Base-by-base conservation (phyloP, 2,888 invertebrate genomes). In the Conops quadrifasciatus region DNA sequence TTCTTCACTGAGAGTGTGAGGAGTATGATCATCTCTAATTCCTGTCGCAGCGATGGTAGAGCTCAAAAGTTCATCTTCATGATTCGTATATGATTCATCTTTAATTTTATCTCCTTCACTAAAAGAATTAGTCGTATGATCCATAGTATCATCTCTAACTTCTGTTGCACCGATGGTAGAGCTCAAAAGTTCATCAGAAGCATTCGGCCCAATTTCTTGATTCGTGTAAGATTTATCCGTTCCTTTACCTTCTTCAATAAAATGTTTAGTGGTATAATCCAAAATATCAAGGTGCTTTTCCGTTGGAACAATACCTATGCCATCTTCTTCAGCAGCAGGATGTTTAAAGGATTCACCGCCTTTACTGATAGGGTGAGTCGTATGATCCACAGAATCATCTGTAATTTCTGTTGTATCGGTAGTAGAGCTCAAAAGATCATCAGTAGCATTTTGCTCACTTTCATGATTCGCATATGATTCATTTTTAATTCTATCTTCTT, bases 81-180 rank as follows among this genome's bases (percentile, higher is more conserved):
- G 36, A 36, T 36, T 36, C 36, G 36, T 36, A 36, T 9, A 9
- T n/a, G n/a, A n/a, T n/a, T n/a, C n/a, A n/a, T n/a, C n/a, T n/a
- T n/a, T n/a, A n/a, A n/a, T n/a, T 36, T 36, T 36, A 36, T 36
- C 36, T 36, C 36, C 36, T 36, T 36, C 36, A 36, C 36, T 36
- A 9, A 36, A 7, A 36, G 49, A 30, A n/a, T 30, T 28, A 21
- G 24, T 26, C 0, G 72, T 70, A 7, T 72, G 70, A n/a, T 24
- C 36, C 28, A n/a, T 1, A 21, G 36, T 51, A 21, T 65, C 68
- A 49, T 49, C 68, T 5, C 9, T 36, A 36, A 36, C 63, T 1
- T 19, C 19, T 30, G 30, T 16, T 67, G 75, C 71, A 53, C 26
- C 26, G 51, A 60, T 56, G 24, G 75, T 72, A 65, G 71, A 71